Conservation (phyloP, 2,797 vertebrate species). For the Melanotaenia nigrans region DNA sequence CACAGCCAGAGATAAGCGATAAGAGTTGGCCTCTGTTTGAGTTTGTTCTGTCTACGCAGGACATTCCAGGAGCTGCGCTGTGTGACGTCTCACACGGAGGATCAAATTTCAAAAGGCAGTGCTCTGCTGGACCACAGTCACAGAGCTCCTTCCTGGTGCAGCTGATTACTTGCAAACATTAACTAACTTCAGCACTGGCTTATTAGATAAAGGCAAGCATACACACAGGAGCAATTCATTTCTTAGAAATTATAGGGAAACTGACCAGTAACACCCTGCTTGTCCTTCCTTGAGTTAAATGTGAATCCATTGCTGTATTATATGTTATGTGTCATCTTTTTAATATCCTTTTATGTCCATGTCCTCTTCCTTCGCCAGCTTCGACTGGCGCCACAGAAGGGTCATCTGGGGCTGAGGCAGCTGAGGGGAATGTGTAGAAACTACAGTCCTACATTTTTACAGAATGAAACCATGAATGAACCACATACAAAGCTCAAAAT, state of each 20-base stretch:
- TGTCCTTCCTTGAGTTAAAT: slow-evolving; percentile 25
- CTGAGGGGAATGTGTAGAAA: slow-evolving; percentile 62
- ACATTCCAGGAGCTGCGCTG: slow-evolving; percentile 74
- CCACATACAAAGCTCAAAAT: slow-evolving; percentile 35
- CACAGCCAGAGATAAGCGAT: slow-evolving; percentile 68
- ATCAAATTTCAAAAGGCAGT: slow-evolving; percentile 71
- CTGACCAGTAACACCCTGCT: slow-evolving; percentile 26
- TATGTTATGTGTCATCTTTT: slow-evolving; percentile 27
- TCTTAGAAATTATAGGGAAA: slow-evolving; percentile 33
- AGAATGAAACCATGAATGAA: slow-evolving; percentile 68
- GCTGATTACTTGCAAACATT: slow-evolving; percentile 57
- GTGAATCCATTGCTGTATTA: slow-evolving; percentile 23
- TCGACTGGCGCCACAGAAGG: slow-evolving; percentile 71
- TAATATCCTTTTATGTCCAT: slow-evolving; percentile 42
- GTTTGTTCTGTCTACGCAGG: slow-evolving; percentile 59
- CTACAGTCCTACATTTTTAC: slow-evolving; percentile 66
- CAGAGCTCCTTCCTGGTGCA: slow-evolving; percentile 53
- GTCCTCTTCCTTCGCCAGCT: slow-evolving; percentile 42
- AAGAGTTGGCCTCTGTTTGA: slow-evolving; percentile 53
- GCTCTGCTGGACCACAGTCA: slow-evolving; percentile 49
- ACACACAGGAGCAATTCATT: slow-evolving; percentile 51
- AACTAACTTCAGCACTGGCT: slow-evolving; percentile 36
- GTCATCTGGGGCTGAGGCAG: slow-evolving; percentile 73
- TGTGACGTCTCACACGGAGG: slow-evolving; percentile 66
- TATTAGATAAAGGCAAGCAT: slow-evolving; percentile 45